phyloP scores from a whole-genome alignment of 2,797 vertebrate species.

The Falco cherrug region DNA sequence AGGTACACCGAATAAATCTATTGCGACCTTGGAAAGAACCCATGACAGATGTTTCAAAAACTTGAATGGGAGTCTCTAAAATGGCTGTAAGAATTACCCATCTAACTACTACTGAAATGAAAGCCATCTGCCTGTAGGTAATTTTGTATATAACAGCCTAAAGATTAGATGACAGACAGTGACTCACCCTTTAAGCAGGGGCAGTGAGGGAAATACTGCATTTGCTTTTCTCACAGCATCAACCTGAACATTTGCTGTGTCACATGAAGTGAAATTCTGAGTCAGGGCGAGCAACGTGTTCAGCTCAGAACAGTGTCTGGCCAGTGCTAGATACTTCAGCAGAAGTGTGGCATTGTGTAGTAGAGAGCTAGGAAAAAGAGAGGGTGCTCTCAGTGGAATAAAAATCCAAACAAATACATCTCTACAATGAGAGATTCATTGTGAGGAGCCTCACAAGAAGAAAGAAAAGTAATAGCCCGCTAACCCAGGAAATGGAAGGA shows the following conservation, averaged over 20 bases:
- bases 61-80: not conserved
- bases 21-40: not conserved
- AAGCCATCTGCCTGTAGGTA: not conserved
- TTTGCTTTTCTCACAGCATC: not conserved
- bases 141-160: not conserved
- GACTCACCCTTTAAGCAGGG: not conserved
- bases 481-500: not conserved
- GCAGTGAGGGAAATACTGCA: not conserved
- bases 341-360: not conserved
- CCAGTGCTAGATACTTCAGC: not conserved
- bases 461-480: not conserved
- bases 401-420: not conserved
- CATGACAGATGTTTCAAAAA: not conserved
- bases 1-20: fast-evolving
- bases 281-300: fast-evolving
- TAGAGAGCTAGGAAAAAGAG: not conserved
- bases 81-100: not conserved
- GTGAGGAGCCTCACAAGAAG: not conserved
- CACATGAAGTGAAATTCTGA: not conserved
- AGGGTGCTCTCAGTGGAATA: not conserved
- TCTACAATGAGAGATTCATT: not conserved
- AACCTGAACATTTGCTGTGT: not conserved
- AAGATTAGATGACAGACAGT: not conserved
- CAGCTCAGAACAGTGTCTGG: not conserved
- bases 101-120: not conserved